Evolutionary conservation across 2,113 vertebrate species (phyloP).

Genomic region (Grus americana): DNA sequence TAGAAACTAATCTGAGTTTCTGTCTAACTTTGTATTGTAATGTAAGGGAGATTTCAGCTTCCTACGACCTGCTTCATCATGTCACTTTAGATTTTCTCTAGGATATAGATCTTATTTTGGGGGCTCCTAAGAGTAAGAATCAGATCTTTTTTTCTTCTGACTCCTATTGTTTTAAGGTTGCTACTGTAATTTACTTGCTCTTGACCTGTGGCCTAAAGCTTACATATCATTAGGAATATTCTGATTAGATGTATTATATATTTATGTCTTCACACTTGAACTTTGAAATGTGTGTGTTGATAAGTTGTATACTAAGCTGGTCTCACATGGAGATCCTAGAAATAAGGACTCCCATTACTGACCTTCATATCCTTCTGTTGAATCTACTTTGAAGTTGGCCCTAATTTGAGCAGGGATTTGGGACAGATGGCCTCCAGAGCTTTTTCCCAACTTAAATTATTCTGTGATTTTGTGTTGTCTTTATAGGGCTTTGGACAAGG

Average conservation of each 20-base stretch:
- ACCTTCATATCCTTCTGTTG: background rate
- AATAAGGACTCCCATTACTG: background rate
- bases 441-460: background rate
- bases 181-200: background rate
- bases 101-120: rapidly evolving
- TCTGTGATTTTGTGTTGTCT: background rate
- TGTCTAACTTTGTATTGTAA: background rate
- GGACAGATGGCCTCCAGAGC: background rate
- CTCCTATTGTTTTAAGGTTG: background rate
- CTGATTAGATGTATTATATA: background rate
- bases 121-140: background rate
- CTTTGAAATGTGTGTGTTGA: background rate
- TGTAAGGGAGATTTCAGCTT: background rate
- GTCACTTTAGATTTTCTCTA: background rate
- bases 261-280: background rate
- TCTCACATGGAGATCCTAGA: background rate
- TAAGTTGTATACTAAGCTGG: background rate
- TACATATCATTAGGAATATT: background rate
- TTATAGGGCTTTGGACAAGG: background rate
- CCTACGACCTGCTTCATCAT: background rate
- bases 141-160: background rate
- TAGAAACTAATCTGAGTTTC: background rate
- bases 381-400: background rate
- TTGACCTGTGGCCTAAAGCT: background rate
- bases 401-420: background rate